Evolutionary conservation across 1,140 invertebrate genomes (phyloP), one percentile per base, ranked within the genome.

Genomic region (Heliconius hewitsoni): DNA sequence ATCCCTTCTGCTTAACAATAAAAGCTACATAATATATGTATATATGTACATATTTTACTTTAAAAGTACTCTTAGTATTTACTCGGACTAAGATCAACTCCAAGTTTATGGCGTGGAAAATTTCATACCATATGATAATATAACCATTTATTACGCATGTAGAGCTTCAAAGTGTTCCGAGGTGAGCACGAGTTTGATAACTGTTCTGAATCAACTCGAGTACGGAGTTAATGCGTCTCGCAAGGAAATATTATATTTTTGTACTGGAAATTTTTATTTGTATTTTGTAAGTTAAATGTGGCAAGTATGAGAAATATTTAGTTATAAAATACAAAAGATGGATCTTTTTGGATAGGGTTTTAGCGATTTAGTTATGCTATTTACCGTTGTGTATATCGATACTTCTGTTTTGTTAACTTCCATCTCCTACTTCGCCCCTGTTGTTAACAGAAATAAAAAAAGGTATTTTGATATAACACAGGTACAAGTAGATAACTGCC

Each of bases 21-120:
- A 50, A 13, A 13, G 13, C 16, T 52, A 52, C 18, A 52, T 52
- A 52, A 16, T 46, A 46, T 46, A 46, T 46, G 13, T 52, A 52
- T 52, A 18, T 52, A 52, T 52, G 50, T 2, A 52, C 50, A 66
- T 66, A 66, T n/a, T 30, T 16, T 27, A 30, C 8, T 13, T 30
- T 66, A 66, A 66, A 57, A 27, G 60, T 66, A 66, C 60, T 66
- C 11, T 66, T 16, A 66, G 27, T 89, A 87, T 89, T 88, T 89
- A 88, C 87, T 79, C 83, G 86, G 85, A 89, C 85, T 76, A 84
- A 80, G 85, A 89, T 87, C 84, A 87, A 89, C 89, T 66, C 3
- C 85, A 87, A 87, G 87, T 91, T 90, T 91, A 89, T 89, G 88
- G 86, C 75, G 82, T 84, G 86, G 88, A 91, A 91, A 89, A 91